These are phyloP conservation scores for Sminthopsis crassicaudata DNA, from an alignment of 2,113 vertebrate species.

Conservation along the genomic window DNA sequence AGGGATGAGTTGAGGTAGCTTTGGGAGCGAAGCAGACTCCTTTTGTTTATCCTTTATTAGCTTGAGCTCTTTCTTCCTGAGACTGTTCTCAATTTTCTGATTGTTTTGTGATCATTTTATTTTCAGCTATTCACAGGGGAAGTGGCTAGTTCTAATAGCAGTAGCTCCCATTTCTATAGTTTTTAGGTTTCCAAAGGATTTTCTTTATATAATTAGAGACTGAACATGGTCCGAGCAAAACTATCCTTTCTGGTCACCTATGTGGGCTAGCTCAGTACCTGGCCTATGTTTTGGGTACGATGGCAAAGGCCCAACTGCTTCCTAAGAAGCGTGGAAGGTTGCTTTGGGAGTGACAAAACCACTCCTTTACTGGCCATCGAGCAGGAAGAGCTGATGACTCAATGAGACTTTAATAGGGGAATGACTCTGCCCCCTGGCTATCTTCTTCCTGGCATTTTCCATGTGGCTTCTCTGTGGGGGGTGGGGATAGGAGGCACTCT, in stretches of 20 bases:
- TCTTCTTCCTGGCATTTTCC: background rate
- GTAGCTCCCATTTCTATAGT: background rate
- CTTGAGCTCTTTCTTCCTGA: constrained; percentile 43
- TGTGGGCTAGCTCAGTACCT: background rate
- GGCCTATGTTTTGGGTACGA: background rate
- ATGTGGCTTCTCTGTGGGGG: background rate
- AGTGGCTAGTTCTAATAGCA: background rate
- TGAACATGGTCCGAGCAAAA: background rate
- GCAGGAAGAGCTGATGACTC: background rate
- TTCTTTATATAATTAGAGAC: background rate
- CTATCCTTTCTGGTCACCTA: background rate
- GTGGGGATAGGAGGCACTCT: background rate
- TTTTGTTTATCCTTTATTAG: background rate
- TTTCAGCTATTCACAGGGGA: background rate
- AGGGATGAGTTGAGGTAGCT: background rate
- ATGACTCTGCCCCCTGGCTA: constrained; percentile 1
- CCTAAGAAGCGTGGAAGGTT: background rate
- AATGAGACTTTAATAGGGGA: background rate
- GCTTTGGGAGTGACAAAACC: background rate
- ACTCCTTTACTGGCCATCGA: background rate
- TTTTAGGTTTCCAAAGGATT: background rate
- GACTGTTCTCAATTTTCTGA: constrained; percentile 45
- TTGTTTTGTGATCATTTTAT: constrained; percentile 35
- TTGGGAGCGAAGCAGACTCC: background rate
- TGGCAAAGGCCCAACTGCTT: too few relatives aligned